Conservation (phyloP, 2,888 invertebrate species). For the Hyalella azteca region DNA sequence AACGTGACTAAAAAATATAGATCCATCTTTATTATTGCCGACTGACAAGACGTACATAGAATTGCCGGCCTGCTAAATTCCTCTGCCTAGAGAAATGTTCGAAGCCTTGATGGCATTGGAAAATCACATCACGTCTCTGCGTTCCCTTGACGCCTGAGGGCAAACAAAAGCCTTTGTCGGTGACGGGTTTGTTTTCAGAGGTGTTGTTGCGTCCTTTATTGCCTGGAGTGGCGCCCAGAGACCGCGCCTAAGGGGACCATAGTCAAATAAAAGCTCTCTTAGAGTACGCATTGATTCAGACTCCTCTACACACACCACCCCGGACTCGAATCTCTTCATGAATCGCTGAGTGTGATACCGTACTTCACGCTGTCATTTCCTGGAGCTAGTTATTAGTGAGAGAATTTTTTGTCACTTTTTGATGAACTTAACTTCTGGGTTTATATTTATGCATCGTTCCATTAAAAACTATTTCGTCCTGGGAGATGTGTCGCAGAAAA, state of each 20-base stretch:
- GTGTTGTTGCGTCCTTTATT: constrained; percentile 21
- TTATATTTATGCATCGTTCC: background rate
- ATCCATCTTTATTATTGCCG: no score
- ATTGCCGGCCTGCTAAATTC: no score
- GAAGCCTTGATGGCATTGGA: background rate
- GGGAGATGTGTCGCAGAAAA: background rate
- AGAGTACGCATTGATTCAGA: background rate
- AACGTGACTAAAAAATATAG: no score
- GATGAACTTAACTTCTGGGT: background rate
- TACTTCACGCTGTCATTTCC: background rate
- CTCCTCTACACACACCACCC: background rate
- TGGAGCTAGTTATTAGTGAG: background rate
- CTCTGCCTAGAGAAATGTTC: no score
- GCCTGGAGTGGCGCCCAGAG: constrained; percentile 1
- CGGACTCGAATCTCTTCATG: background rate
- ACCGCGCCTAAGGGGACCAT: background rate
- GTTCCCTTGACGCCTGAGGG: background rate
- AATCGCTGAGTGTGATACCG: background rate
- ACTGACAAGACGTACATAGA: no score
- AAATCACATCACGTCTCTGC: background rate
- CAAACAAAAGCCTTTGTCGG: constrained; percentile 19
- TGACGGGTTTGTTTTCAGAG: constrained; percentile 4
- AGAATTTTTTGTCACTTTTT: background rate
- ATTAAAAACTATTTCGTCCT: background rate
- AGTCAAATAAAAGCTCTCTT: constrained; percentile 18